A percentile compares a stretch with the other conserved stretches of the same genome.
Evolutionary conservation across 2,888 invertebrate species (phyloP).

Genomic region (Oxystoma pomonae): DNA sequence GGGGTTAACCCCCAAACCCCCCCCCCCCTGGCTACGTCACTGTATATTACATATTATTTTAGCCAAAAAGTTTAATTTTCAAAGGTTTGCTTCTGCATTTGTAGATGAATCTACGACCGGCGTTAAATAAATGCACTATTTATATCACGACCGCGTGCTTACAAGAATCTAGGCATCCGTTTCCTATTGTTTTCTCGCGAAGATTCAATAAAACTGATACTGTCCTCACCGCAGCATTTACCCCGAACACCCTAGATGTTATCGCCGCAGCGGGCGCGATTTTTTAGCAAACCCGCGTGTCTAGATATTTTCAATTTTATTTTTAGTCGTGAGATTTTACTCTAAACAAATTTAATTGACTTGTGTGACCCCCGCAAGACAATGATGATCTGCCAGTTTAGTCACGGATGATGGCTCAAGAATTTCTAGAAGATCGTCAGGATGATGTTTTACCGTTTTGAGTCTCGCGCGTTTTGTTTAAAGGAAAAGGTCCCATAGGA

Average conservation of each 20-base stretch:
- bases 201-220: slow-evolving; percentile 30
- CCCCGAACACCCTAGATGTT: neutral
- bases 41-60: too few species aligned
- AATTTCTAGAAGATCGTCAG: too few species aligned
- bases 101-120: neutral
- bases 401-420: neutral
- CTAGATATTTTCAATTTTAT: neutral
- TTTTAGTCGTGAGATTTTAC: neutral
- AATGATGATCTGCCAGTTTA: neutral
- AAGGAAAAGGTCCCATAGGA: too few species aligned
- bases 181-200: slow-evolving; percentile 33
- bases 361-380: neutral
- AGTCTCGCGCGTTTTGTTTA: too few species aligned
- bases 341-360: neutral
- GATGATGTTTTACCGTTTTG: too few species aligned
- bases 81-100: neutral
- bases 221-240: slow-evolving; percentile 16
- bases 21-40: too few species aligned
- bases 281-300: neutral
- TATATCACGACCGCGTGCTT: slow-evolving; percentile 38
- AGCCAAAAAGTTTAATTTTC: too few species aligned
- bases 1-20: too few species aligned
- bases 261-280: neutral
- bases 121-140: slow-evolving; percentile 38
- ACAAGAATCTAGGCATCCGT: slow-evolving; percentile 33